Evolutionary conservation across 2,113 vertebrate species (phyloP), one percentile per base, ranked within the genome.

Genomic region (Pangasianodon hypophthalmus): DNA sequence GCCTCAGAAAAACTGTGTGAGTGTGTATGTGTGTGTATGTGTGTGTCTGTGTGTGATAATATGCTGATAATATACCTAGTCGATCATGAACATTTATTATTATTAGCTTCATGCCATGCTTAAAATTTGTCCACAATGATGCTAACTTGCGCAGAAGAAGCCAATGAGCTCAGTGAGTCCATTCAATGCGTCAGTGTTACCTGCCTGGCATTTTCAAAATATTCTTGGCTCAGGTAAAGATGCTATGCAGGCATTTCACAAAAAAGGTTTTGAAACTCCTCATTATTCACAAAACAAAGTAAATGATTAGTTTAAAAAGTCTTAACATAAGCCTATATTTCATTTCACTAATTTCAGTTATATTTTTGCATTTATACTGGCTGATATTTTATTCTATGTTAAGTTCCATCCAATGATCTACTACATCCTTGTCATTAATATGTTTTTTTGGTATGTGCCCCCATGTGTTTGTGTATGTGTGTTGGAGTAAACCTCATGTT

Each of bases 181-280:
- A n/a, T 81, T 37, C 54, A 41, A 41, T 64, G 37, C 83, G 46
- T 69, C 86, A 89, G 86, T 84, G 77, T 41, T 37, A 84, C 86
- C 86, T 90, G 89, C 77, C 87, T 90, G 87, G 89, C 48, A 73
- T 87, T 48, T 85, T 56, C 62, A 50, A n/a, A 44, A 87, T 75
- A 81, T 87, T 91, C 52, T 84, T 90, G 87, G 89, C 88, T 90
- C 87, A 90, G 91, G 64, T 88, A 84, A 81, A 90, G 77, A 88
- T 90, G 60, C 86, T 91, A 90, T 84, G 67, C 67, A 84, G 89
- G 77, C 87, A 90, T 82, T 86, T 86, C 88, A 60, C 54, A 58
- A 83, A 60, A 84, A 64, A 69, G 7, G 11, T 54, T 91, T 86
- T 64, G 62, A 85, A 86, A 37, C n/a, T 44, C 86, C 41, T 64